These are phyloP conservation scores for Phasia obesa DNA, from an alignment of 2,888 invertebrate species.

Conservation along the genomic window DNA sequence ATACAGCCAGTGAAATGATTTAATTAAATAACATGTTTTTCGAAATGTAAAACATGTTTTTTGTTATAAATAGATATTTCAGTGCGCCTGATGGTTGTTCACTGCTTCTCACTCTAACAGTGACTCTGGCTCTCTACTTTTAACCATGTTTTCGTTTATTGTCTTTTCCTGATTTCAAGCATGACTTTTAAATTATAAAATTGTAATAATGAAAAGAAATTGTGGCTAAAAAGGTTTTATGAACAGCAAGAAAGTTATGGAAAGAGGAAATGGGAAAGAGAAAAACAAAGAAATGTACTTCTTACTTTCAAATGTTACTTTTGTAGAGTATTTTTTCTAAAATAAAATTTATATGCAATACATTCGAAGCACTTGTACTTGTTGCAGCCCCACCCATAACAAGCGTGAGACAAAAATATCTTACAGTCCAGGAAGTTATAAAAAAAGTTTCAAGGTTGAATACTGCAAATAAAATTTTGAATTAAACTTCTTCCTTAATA, in stretches of 20 bases:
- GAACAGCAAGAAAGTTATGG: no score
- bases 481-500: no score
- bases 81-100: no score
- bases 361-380: neutral
- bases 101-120: neutral
- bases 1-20: constrained; percentile 40
- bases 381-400: constrained; percentile 8
- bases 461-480: no score
- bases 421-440: neutral
- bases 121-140: neutral
- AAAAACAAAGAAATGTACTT: no score
- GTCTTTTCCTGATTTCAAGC: constrained; percentile 5
- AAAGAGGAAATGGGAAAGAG: no score
- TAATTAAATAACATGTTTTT: constrained; percentile 54
- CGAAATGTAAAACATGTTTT: constrained; percentile 52
- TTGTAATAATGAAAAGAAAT: neutral
- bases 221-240: neutral
- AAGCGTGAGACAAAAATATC: neutral
- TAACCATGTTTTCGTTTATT: neutral
- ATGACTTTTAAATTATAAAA: constrained; percentile 17
- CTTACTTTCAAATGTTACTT: constrained; percentile 22
- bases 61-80: neutral
- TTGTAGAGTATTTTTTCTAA: neutral
- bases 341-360: constrained; percentile 7
- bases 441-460: neutral